Conservation (phyloP, 1,140 invertebrate genomes). For the Drosophila melanica region DNA sequence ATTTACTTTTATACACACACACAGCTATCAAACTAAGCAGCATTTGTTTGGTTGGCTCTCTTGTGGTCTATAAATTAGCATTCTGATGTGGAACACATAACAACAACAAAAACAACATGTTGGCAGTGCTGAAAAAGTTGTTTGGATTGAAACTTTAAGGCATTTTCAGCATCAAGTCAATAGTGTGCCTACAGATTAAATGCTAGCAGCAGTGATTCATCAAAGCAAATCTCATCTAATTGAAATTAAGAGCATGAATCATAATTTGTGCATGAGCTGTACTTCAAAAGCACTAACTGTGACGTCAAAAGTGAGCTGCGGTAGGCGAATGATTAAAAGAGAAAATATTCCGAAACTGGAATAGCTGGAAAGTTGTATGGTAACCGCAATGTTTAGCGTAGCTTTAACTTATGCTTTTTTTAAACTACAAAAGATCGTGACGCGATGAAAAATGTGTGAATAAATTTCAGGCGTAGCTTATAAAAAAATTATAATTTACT, state of each 20-base stretch:
- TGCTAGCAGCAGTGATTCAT: no score
- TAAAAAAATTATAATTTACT: conserved; percentile 42
- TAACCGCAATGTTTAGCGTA: conserved; percentile 26
- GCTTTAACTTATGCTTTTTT: background rate
- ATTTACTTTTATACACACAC: conserved; percentile 17
- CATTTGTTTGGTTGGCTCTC: conserved; percentile 26
- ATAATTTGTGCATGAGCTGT: conserved; percentile 14
- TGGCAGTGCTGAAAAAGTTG: background rate
- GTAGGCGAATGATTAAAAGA: background rate
- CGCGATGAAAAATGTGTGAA: conserved; percentile 54
- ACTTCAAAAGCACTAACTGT: conserved; percentile 14
- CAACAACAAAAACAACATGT: background rate
- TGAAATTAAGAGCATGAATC: conserved; percentile 35
- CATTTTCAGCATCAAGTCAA: conserved; percentile 9
- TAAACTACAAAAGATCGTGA: conserved; percentile 42
- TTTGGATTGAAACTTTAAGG: no score
- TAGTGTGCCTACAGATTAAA: background rate
- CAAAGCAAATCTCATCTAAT: conserved; percentile 13
- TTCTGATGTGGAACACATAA: conserved; percentile 26
- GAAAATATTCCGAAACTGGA: conserved; percentile 12
- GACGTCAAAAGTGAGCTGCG: conserved; percentile 26
- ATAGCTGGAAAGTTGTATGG: conserved; percentile 30
- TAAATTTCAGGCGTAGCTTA: conserved; percentile 38
- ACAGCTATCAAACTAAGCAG: background rate
- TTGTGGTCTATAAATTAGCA: conserved; percentile 34